Base-by-base conservation (phyloP, 2,888 invertebrate genomes). In the Ceriagrion tenellum region DNA sequence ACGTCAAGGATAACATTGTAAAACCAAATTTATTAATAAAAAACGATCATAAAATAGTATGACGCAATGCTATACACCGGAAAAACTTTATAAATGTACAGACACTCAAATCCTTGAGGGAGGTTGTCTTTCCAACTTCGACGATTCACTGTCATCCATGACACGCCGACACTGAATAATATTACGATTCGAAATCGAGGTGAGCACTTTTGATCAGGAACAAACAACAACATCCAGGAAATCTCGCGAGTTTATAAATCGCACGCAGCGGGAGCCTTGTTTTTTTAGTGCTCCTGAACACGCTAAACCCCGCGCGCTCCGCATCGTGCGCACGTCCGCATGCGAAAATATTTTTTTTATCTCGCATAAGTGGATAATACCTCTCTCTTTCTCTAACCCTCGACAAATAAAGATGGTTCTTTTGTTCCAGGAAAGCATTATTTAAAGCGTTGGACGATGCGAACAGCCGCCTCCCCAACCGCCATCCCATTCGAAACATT, bases 351-450 rank as follows among this genome's bases (percentile, higher is more conserved):
- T 93, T 59, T 40, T 13, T 74, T 40, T 47, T 69, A 93, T 93
- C 93, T 74, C 69, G 20, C 59, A 13, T 93, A 93, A 93, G 93
- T 93, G 93, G 93, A 69, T 93, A 93, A 93, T 93, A 47, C 63
- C 69, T 69, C 63, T 74, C 69, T 16, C 35, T 30, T n/a, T 91
- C 56, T 26, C 69, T 69, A 69, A 26, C 69, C 26, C 69, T 81
- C 81, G 13, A 35, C 35, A 81, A 81, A 69, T 69, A 69, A 26
- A 35, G 30, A 35, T 18, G 81, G 81, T 81, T 81, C 56, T 59
- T 81, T 81, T 81, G 81, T 35, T 13, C 35, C 81, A 81, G 81
- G 81, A 81, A 35, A 35, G 26, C 35, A 18, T 13, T 81, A 18
- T 35, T 35, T n/a, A 12, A 35, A 81, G 81, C 35, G 81, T 18